phyloP scores from a whole-genome alignment of 2,797 vertebrate genomes.

The Chloroceryle amazona region DNA sequence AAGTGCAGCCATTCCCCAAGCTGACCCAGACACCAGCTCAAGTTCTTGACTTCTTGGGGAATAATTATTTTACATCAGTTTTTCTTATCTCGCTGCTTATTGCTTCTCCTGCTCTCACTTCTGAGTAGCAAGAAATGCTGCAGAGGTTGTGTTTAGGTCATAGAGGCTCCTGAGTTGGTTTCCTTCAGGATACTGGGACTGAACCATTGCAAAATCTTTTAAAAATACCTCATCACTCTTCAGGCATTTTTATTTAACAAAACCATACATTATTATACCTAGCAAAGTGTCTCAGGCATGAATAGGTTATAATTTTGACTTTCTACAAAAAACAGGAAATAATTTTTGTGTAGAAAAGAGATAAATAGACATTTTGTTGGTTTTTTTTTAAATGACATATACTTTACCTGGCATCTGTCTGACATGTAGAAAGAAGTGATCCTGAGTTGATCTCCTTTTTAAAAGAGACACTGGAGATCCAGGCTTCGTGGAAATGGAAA shows the following conservation, averaged over 20 bases:
- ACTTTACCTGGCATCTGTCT: background rate
- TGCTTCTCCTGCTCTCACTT: background rate
- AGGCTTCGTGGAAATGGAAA: background rate
- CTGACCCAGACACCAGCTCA: background rate
- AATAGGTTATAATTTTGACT: background rate
- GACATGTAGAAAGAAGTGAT: background rate
- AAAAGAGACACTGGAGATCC: background rate
- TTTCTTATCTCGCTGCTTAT: background rate
- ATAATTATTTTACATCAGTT: background rate
- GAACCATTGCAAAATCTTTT: background rate
- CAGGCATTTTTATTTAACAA: background rate
- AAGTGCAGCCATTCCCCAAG: background rate
- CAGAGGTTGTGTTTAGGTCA: background rate
- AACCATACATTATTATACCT: background rate
- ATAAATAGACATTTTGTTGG: background rate
- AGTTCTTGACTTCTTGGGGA: background rate
- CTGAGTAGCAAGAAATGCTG: background rate
- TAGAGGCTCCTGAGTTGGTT: background rate
- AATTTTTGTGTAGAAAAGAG: background rate
- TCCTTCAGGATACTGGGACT: background rate
- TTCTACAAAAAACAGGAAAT: background rate
- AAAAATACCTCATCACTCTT: background rate
- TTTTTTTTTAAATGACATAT: background rate
- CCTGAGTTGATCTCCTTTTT: background rate
- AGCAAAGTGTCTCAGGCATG: background rate